Conservation (phyloP, 1,140 invertebrate genomes). For the Musca domestica region DNA sequence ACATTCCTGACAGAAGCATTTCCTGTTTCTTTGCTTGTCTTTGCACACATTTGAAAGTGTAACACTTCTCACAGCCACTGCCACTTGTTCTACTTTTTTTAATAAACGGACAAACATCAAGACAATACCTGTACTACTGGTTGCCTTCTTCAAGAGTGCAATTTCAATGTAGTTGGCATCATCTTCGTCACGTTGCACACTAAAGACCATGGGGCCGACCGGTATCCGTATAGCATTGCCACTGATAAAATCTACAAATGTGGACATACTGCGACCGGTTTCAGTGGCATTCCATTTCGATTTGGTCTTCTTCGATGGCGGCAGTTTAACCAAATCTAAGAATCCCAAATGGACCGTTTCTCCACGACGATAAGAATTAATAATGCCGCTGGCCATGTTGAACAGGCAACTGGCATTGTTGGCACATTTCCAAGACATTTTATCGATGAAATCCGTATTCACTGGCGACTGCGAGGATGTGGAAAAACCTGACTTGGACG, state of each 20-base stretch:
- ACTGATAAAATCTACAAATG: slow-evolving; percentile 47
- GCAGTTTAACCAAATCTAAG: slow-evolving; percentile 46
- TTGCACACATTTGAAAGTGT: no score
- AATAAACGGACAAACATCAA: not conserved
- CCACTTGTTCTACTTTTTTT: no score
- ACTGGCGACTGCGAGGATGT: slow-evolving; percentile 26
- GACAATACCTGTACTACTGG: slow-evolving; percentile 35
- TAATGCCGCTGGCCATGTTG: slow-evolving; percentile 37
- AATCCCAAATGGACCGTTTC: slow-evolving; percentile 49
- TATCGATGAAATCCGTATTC: slow-evolving; percentile 46
- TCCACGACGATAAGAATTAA: slow-evolving; percentile 42
- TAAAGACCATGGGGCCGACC: slow-evolving; percentile 51
- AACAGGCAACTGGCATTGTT: slow-evolving; percentile 51
- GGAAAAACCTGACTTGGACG: not conserved
- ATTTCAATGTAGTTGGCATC: slow-evolving; percentile 52
- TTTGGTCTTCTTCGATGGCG: slow-evolving; percentile 21
- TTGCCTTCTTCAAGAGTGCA: slow-evolving; percentile 47
- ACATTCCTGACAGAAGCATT: no score
- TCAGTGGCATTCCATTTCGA: slow-evolving; percentile 9
- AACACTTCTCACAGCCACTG: no score
- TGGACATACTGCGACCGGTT: slow-evolving; percentile 39
- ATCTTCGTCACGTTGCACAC: slow-evolving; percentile 50
- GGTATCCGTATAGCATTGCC: slow-evolving; percentile 50
- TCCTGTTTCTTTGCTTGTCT: no score
- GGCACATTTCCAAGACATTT: slow-evolving; percentile 51